Conservation (phyloP, 2,888 invertebrate species). For the Cremastinae sp. region DNA sequence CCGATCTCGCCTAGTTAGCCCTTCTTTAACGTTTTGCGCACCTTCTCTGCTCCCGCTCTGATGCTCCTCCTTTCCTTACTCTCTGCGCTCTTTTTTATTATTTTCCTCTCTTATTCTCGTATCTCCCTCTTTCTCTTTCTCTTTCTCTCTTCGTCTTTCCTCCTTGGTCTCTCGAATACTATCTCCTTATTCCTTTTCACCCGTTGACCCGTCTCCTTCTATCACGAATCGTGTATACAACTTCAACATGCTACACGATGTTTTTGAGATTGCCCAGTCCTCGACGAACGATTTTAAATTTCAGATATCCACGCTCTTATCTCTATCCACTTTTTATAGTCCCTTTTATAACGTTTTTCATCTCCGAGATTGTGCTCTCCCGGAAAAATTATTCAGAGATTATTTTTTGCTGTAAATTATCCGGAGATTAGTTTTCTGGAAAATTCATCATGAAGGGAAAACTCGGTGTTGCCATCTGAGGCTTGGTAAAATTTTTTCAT, state of each 20-base stretch:
- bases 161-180: too few relatives aligned
- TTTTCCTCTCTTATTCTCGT: conserved; percentile 9
- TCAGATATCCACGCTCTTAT: conserved; percentile 27
- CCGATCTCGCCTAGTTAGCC: conserved; percentile 77
- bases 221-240: conserved; percentile 38
- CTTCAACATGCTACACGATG: conserved; percentile 20
- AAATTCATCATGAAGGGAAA: too few relatives aligned
- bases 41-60: conserved; percentile 55
- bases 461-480: too few relatives aligned
- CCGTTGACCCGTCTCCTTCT: conserved; percentile 21
- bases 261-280: conserved; percentile 34
- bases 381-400: too few relatives aligned
- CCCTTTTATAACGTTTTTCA: not conserved
- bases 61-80: conserved; percentile 55
- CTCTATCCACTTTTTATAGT: not conserved
- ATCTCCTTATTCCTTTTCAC: conserved; percentile 33
- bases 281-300: conserved; percentile 51
- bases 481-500: too few relatives aligned
- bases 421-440: too few relatives aligned
- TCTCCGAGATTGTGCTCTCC: not conserved
- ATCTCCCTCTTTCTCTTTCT: conserved; percentile 40
- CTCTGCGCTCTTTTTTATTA: conserved; percentile 25
- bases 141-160: conserved; percentile 31
- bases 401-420: too few relatives aligned
- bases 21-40: conserved; percentile 57